These are phyloP conservation scores for Nomada fucata DNA, from an alignment of 2,888 invertebrate genomes.

Conservation along the genomic window DNA sequence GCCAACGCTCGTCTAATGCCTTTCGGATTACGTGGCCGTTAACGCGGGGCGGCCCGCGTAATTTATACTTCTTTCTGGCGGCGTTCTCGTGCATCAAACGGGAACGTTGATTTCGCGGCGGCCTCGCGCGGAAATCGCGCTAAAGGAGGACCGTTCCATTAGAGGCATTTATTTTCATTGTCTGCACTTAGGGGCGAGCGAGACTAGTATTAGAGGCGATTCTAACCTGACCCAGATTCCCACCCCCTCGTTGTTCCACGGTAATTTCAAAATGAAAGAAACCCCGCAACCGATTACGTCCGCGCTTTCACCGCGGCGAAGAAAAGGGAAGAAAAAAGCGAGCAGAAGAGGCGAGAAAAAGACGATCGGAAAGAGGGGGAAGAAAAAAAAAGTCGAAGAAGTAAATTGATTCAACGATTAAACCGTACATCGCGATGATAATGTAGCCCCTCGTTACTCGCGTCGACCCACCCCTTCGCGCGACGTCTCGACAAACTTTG, in stretches of 20 bases:
- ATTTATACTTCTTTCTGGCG: slow-evolving; percentile 35
- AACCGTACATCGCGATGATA: slow-evolving; percentile 30
- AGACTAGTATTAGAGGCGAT: slow-evolving; percentile 61
- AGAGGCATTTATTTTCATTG: slow-evolving; percentile 65
- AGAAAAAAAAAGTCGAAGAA: not conserved
- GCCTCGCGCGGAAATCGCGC: slow-evolving; percentile 55
- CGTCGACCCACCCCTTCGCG: not conserved
- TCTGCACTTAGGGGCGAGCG: slow-evolving; percentile 59
- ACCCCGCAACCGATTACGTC: slow-evolving; percentile 39
- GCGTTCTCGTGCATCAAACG: slow-evolving; percentile 39
- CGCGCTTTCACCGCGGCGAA: slow-evolving; percentile 2
- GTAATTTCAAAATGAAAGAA: slow-evolving; percentile 39
- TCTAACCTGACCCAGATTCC: slow-evolving; percentile 53
- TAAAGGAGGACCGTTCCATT: slow-evolving; percentile 51
- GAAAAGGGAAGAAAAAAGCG: not conserved
- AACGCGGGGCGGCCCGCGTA: slow-evolving; percentile 25
- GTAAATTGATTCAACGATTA: slow-evolving; percentile 48
- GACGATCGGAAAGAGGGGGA: not conserved
- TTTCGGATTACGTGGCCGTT: slow-evolving; percentile 40
- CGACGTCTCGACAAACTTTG: slow-evolving; percentile 36
- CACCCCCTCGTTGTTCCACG: slow-evolving; percentile 21
- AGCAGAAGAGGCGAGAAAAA: not conserved
- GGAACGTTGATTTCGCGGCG: slow-evolving; percentile 28
- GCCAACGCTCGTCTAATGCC: slow-evolving; percentile 7
- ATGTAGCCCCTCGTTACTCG: slow-evolving; percentile 12